Conservation (phyloP, 2,888 invertebrate species). For the Brachyptera risi region DNA sequence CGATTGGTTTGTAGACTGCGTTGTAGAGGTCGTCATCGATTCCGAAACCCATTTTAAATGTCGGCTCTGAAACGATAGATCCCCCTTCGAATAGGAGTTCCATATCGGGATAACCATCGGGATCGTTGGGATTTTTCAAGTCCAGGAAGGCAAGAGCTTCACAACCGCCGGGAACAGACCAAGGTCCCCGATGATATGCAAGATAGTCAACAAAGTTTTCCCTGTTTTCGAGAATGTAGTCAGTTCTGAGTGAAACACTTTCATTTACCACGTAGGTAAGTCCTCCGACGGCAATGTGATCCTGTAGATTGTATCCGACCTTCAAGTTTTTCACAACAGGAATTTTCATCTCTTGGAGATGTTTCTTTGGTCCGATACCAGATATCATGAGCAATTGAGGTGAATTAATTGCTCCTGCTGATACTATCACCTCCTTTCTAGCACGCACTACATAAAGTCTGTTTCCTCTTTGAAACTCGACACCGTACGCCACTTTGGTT, state of each 20-base stretch:
- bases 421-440: slow-evolving; percentile 67
- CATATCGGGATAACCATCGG: slow-evolving; percentile 59
- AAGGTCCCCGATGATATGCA: slow-evolving; percentile 51
- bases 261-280: slow-evolving; percentile 53
- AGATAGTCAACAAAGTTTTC: slow-evolving; percentile 49
- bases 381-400: slow-evolving; percentile 77
- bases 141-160: slow-evolving; percentile 63
- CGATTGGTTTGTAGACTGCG: slow-evolving; percentile 45
- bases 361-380: slow-evolving; percentile 64
- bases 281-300: slow-evolving; percentile 63
- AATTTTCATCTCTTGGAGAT: slow-evolving; percentile 49
- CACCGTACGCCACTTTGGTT: slow-evolving; percentile 59
- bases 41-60: slow-evolving; percentile 42
- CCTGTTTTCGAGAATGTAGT: slow-evolving; percentile 42
- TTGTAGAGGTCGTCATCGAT: slow-evolving; percentile 45
- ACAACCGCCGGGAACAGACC: slow-evolving; percentile 62
- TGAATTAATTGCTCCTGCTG: slow-evolving; percentile 71
- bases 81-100: slow-evolving; percentile 59
- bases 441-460: slow-evolving; percentile 53
- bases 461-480: slow-evolving; percentile 49
- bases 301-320: slow-evolving; percentile 67
- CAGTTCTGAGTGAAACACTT: slow-evolving; percentile 33
- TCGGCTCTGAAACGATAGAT: slow-evolving; percentile 50
- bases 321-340: slow-evolving; percentile 50
- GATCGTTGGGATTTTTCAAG: slow-evolving; percentile 53